A percentile compares a stretch with the other conserved stretches of the same genome.
Evolutionary conservation across 2,113 vertebrate genomes (phyloP).

Genomic region (Corydoras maculifer): DNA sequence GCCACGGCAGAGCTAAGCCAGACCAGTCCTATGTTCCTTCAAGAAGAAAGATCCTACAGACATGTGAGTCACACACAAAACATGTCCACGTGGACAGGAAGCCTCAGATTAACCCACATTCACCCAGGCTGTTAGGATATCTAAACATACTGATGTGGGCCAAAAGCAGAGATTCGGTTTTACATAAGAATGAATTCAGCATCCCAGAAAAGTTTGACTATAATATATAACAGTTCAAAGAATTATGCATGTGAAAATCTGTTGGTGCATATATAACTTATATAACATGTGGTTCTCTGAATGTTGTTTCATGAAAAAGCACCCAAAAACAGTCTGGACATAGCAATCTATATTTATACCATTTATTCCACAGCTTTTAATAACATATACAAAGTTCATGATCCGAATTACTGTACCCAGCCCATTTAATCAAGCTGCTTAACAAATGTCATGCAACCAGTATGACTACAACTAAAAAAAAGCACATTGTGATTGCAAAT

Average conservation of each 20-base stretch:
- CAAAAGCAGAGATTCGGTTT: background rate
- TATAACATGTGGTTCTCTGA: too few relatives aligned
- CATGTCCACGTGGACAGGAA: conserved; percentile 24
- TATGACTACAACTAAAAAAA: background rate
- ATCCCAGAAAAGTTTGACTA: background rate
- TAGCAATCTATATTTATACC: too few relatives aligned
- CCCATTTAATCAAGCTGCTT: background rate
- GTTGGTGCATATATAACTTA: background rate
- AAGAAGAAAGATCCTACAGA: conserved; percentile 42
- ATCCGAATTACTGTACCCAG: background rate
- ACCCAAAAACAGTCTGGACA: too few relatives aligned
- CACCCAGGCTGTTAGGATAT: background rate
- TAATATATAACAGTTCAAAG: background rate
- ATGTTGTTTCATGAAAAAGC: too few relatives aligned
- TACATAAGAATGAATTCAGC: background rate
- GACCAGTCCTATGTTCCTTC: conserved; percentile 49
- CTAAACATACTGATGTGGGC: conserved; percentile 8
- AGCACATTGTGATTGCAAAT: background rate
- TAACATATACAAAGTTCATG: background rate
- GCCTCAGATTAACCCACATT: conserved; percentile 6
- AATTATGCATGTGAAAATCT: background rate
- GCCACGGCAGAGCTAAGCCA: conserved; percentile 46
- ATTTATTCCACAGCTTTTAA: background rate
- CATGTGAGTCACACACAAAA: conserved; percentile 45
- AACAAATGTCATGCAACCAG: background rate